Evolutionary conservation across 2,113 vertebrate genomes (phyloP).

Genomic region (Thamnaconus septentrionalis): DNA sequence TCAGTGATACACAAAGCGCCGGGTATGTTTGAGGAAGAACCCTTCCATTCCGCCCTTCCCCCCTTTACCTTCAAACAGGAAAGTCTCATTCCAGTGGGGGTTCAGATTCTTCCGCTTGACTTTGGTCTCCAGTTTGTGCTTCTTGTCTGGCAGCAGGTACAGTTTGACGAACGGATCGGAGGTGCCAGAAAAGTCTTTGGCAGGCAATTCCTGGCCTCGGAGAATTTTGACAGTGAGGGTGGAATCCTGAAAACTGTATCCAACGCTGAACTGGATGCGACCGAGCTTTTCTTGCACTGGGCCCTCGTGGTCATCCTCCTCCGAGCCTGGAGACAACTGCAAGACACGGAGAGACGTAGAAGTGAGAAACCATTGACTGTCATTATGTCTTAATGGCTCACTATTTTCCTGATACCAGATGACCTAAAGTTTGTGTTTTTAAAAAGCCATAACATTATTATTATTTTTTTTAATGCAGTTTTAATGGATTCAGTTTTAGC

Average conservation of each 20-base stretch:
- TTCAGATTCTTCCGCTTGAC: conserved; percentile 98
- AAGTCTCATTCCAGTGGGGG: conserved; percentile 98
- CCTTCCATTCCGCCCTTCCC: background rate
- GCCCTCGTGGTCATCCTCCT: conserved; percentile 93
- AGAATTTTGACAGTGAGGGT: conserved; percentile 98
- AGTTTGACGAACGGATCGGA: conserved; percentile 99
- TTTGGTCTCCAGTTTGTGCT: conserved; percentile 99
- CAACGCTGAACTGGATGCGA: conserved; percentile 96
- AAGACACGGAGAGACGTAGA: background rate
- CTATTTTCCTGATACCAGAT: background rate
- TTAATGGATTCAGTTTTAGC: too few species aligned
- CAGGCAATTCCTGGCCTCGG: conserved; percentile 95
- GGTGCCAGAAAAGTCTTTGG: conserved; percentile 98
- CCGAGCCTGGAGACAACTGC: conserved; percentile 93
- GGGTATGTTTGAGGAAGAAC: background rate
- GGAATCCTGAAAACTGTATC: conserved; percentile 98
- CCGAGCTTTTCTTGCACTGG: conserved; percentile 91
- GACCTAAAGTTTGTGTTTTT: too few species aligned
- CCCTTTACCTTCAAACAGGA: conserved; percentile 91
- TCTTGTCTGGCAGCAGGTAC: conserved; percentile 98
- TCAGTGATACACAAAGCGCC: background rate
- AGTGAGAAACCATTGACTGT: background rate
- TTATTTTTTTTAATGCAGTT: too few species aligned
- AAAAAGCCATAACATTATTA: too few species aligned
- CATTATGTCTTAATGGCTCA: background rate